Evolutionary conservation across 2,797 vertebrate genomes (phyloP), one percentile per base, ranked within the genome.

Genomic region (Ctenopoma kingsleyae): DNA sequence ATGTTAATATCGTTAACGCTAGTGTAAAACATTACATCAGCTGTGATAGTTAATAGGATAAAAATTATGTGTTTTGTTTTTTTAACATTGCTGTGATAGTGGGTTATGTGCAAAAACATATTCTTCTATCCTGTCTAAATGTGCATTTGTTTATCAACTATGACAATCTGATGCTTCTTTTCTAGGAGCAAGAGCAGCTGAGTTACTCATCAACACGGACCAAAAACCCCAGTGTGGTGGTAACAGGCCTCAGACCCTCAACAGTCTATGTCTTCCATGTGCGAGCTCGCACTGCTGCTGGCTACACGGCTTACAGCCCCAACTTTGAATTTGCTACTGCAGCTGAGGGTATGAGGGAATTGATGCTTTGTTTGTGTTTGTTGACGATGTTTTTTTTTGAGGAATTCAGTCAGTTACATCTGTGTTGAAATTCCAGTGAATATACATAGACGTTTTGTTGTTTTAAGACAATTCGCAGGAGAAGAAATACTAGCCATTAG

Each of bases 191-290:
- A 80, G 97, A 99, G 79, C 97, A 98, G 91, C 93, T 98, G 90
- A 99, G 97, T 89, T 99, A 99, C 91, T 99, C 98, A 52, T 99
- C 98, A 55, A 98, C 96, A 23, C 95, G 97, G 68, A 98, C 97
- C 85, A 97, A 96, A 89, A 91, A 90, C 84, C 95, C 96, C 87
- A 97, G 95, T 62, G 96, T 96, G 88, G 96, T 98, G 85, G 91
- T 99, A 75, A 96, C 96, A 10, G 97, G 97, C 70, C 97, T 99
- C 89, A 96, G 95, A 91, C 96, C 97, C 76, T 96, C 97, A 20
- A 98, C 97, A 50, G 95, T 94, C 83, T 99, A 99, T 5, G 90
- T 98, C 85, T 99, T 99, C 91, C 96, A 98, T 76, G 96, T 99
- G 76, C 97, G 97, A 16, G 96, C 96, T 88, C 96, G 97, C 74